phyloP scores from a whole-genome alignment of 2,113 vertebrate species.

The Pelecanus crispus region DNA sequence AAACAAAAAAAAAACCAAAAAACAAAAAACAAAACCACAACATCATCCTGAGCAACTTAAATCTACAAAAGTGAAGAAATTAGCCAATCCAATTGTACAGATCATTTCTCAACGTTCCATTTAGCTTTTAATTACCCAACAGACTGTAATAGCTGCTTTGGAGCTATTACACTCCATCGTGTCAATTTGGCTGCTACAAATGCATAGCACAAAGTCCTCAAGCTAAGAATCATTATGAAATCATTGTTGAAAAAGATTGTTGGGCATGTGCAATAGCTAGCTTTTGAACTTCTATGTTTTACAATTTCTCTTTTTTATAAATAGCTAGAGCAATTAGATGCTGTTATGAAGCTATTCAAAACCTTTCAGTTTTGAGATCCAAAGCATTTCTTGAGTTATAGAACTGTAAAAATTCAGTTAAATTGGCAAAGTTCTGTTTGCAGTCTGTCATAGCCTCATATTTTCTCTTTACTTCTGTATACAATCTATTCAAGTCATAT shows the following conservation, averaged over 20 bases:
- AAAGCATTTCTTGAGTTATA: slow-evolving; percentile 19
- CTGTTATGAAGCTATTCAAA: slow-evolving; percentile 26
- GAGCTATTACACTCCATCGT: slow-evolving; percentile 49
- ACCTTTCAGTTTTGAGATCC: slow-evolving; percentile 17
- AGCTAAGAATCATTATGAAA: slow-evolving; percentile 63
- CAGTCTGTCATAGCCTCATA: not conserved
- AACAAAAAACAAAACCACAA: not conserved
- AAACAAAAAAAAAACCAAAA: not conserved
- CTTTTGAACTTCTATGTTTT: slow-evolving; percentile 25
- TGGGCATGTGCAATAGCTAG: not conserved
- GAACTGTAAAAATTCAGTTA: slow-evolving; percentile 33
- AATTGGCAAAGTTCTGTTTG: slow-evolving; percentile 10
- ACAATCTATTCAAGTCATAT: not conserved
- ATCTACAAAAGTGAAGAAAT: slow-evolving; percentile 46
- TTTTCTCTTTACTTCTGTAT: not conserved
- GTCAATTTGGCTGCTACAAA: slow-evolving; percentile 56
- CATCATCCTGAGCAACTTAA: slow-evolving; percentile 44
- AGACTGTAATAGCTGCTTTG: slow-evolving; percentile 63
- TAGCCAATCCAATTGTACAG: slow-evolving; percentile 39
- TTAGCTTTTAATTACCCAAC: slow-evolving; percentile 68
- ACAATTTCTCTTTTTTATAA: slow-evolving; percentile 38
- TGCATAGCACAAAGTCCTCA: slow-evolving; percentile 42
- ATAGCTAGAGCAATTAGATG: slow-evolving; percentile 54
- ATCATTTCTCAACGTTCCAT: slow-evolving; percentile 61
- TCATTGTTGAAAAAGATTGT: slow-evolving; percentile 52